Percentiles rank a stretch among this genome's conserved stretches.
These are phyloP conservation scores for Epiblema foenella DNA, from an alignment of 2,888 invertebrate species.

Conservation along the genomic window DNA sequence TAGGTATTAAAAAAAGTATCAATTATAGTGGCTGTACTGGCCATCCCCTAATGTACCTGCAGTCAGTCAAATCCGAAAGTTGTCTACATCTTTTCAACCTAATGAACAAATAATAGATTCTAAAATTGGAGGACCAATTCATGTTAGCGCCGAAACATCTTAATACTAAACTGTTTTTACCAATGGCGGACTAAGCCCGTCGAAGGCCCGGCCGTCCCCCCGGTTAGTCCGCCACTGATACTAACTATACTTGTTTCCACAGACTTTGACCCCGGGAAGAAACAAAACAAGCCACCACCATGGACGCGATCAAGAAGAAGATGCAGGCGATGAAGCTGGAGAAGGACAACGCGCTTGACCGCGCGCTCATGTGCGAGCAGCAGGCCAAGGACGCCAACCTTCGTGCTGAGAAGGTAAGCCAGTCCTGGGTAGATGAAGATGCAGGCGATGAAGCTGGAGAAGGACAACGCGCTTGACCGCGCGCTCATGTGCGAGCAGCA, in stretches of 20 bases:
- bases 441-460: constrained; percentile 99
- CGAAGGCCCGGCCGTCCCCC: too few relatives aligned
- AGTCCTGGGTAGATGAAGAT: constrained; percentile 95
- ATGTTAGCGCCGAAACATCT: neutral
- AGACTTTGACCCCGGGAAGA: constrained; percentile 74
- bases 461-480: constrained; percentile 99
- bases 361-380: constrained; percentile 98
- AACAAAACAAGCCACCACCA: constrained; percentile 87
- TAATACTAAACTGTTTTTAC: too few relatives aligned
- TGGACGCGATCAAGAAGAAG: constrained; percentile 99
- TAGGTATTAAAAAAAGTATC: too few relatives aligned
- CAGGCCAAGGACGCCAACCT: constrained; percentile 97
- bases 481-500: constrained; percentile 99
- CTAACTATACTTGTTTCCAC: constrained; percentile 42
- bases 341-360: constrained; percentile 99
- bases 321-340: constrained; percentile 99
- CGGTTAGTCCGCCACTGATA: too few relatives aligned
- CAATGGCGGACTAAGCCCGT: too few relatives aligned
- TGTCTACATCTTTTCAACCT: too few relatives aligned
- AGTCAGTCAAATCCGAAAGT: too few relatives aligned
- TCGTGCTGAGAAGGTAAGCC: constrained; percentile 91
- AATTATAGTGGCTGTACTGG: too few relatives aligned
- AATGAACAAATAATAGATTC: too few relatives aligned
- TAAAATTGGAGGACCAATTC: too few relatives aligned
- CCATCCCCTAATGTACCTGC: too few relatives aligned